Evolutionary conservation across 2,888 invertebrate genomes (phyloP).

Genomic region (Galerucella calmariensis): DNA sequence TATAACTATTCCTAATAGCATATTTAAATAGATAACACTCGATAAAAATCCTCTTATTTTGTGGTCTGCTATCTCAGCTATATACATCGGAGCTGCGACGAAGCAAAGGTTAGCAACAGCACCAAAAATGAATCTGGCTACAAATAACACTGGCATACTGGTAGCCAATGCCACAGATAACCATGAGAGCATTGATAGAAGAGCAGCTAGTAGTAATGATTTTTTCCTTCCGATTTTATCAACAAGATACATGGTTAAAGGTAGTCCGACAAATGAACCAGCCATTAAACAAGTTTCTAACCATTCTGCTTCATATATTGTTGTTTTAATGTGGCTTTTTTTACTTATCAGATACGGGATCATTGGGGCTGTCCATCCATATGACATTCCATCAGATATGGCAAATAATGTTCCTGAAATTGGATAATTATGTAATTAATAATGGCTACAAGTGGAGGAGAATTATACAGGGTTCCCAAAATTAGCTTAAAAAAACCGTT

Average conservation of each 20-base stretch:
- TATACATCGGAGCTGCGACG: conserved; percentile 62
- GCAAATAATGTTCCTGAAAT: conserved; percentile 62
- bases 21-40: conserved; percentile 60
- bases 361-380: conserved; percentile 63
- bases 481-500: no score
- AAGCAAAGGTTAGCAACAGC: conserved; percentile 60
- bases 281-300: conserved; percentile 53
- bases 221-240: conserved; percentile 57
- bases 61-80: conserved; percentile 62
- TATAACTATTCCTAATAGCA: conserved; percentile 60
- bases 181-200: conserved; percentile 58
- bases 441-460: no score
- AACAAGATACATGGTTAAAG: conserved; percentile 57
- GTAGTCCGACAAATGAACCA: conserved; percentile 54
- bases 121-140: conserved; percentile 55
- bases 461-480: no score
- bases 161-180: conserved; percentile 55
- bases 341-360: conserved; percentile 58
- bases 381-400: conserved; percentile 63
- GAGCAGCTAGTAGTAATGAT: conserved; percentile 58
- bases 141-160: conserved; percentile 53
- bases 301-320: conserved; percentile 53
- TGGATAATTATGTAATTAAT: background rate
- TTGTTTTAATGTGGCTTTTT: conserved; percentile 57
- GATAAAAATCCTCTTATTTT: conserved; percentile 61